These are phyloP conservation scores for Upupa epops DNA, from an alignment of 2,113 vertebrate genomes.

Conservation along the genomic window DNA sequence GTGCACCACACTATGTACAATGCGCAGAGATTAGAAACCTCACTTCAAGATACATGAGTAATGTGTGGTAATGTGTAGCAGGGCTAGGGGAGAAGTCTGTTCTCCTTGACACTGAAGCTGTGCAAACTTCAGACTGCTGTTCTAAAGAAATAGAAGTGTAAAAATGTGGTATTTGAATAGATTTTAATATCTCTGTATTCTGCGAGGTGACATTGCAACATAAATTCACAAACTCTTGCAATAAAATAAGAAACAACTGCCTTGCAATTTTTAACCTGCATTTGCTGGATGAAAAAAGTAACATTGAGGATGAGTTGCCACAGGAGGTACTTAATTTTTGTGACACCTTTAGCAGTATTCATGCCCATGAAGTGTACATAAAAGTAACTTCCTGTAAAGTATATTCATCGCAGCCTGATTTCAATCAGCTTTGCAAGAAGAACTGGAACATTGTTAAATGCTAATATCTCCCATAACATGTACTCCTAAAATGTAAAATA, in stretches of 20 bases:
- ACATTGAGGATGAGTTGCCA: neutral
- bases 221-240: neutral
- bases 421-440: conserved; percentile 9
- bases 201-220: neutral
- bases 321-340: conserved; percentile 18
- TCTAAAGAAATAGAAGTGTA: neutral
- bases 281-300: conserved; percentile 12
- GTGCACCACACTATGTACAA: rapidly evolving
- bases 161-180: neutral
- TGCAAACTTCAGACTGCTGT: neutral
- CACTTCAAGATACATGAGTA: neutral
- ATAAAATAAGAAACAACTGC: neutral
- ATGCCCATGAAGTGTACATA: neutral
- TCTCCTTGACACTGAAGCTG: neutral
- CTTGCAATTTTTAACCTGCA: neutral
- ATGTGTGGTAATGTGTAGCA: neutral
- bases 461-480: neutral
- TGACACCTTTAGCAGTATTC: conserved; percentile 24
- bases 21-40: neutral
- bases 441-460: neutral
- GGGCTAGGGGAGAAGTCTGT: neutral
- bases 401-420: conserved; percentile 7
- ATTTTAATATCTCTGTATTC: neutral
- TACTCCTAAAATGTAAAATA: neutral
- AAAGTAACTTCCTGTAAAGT: conserved; percentile 15